phyloP scores from a whole-genome alignment of 2,113 vertebrate genomes.

The Bubo scandiacus region DNA sequence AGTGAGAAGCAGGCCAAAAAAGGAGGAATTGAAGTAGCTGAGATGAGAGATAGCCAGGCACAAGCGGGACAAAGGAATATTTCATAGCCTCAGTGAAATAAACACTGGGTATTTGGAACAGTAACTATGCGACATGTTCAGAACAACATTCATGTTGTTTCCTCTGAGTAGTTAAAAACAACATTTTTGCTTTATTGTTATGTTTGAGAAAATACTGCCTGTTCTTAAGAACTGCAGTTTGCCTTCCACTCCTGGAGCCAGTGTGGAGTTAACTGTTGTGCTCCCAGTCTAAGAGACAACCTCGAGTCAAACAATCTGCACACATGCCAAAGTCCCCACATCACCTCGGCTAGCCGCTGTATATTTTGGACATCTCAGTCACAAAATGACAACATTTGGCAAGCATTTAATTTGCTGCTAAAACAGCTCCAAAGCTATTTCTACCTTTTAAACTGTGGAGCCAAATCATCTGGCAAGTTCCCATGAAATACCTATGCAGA shows the following conservation, averaged over 20 bases:
- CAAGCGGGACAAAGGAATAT: background rate
- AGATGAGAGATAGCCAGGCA: background rate
- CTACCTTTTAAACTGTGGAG: background rate
- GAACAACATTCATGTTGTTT: background rate
- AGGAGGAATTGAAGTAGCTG: background rate
- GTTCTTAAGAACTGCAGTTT: background rate
- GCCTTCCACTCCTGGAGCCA: background rate
- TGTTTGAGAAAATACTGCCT: background rate
- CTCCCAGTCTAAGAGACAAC: background rate
- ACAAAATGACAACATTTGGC: background rate
- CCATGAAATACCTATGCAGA: background rate
- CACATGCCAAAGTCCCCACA: background rate
- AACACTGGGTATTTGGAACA: background rate
- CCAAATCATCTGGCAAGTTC: background rate
- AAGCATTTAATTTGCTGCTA: background rate
- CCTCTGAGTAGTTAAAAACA: background rate
- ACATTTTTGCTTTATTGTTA: background rate
- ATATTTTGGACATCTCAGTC: background rate
- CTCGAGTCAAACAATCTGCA: background rate
- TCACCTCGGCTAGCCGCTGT: background rate
- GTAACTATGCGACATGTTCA: background rate
- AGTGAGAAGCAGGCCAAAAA: background rate
- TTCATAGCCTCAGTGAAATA: background rate
- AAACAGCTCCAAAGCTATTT: background rate
- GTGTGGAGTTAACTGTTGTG: background rate